phyloP scores from a whole-genome alignment of 2,113 vertebrate species.

The Macrotis lagotis region DNA sequence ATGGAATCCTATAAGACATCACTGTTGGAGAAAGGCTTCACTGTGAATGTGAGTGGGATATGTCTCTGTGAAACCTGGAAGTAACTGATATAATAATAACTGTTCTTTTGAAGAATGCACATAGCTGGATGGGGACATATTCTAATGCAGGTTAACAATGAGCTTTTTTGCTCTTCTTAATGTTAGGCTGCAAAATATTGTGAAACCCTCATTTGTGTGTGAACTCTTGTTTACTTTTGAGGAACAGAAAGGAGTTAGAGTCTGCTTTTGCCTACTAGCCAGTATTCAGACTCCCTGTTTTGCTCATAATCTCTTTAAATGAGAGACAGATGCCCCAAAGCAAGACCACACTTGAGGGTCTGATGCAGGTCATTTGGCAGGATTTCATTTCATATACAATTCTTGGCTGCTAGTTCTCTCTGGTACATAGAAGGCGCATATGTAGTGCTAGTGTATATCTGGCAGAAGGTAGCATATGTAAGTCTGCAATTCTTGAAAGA shows the following conservation, averaged over 20 bases:
- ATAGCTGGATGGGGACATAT: background rate
- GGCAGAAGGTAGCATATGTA: background rate
- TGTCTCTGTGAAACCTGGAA: background rate
- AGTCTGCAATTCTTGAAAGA: background rate
- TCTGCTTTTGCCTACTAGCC: background rate
- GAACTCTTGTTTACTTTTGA: constrained; percentile 18
- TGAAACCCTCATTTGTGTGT: background rate
- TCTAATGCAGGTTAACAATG: background rate
- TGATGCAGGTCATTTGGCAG: background rate
- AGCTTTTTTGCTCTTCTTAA: background rate
- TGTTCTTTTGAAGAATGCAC: background rate
- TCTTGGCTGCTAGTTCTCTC: background rate
- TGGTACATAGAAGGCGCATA: background rate
- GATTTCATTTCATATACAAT: background rate
- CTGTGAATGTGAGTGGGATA: background rate
- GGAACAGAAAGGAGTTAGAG: background rate
- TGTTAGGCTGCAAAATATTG: background rate
- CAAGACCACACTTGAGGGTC: background rate
- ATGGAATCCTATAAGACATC: rapidly evolving
- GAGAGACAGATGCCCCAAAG: background rate
- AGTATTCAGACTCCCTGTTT: background rate
- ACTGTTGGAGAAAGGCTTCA: background rate
- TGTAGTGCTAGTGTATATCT: background rate
- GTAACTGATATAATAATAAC: background rate
- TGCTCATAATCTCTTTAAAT: background rate